These are phyloP conservation scores for Pseudomugil tenellus DNA, from an alignment of 2,797 vertebrate genomes.

Conservation along the genomic window DNA sequence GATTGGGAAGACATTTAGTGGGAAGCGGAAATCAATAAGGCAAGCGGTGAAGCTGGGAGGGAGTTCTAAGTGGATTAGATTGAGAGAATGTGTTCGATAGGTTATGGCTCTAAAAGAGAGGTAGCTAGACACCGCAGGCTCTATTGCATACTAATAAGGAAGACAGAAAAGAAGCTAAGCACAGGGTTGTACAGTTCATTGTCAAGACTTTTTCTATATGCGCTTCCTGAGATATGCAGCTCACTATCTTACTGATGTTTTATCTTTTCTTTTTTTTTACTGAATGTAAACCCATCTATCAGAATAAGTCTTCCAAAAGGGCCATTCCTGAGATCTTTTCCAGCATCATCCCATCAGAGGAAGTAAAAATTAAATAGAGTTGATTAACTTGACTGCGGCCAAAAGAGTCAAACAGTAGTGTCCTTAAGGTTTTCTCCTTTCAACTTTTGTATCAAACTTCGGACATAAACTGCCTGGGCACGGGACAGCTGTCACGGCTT, in stretches of 20 bases:
- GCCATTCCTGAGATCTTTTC: not conserved
- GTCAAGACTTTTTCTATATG: constrained; percentile 64
- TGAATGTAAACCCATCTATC: constrained; percentile 23
- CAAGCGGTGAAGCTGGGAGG: constrained; percentile 82
- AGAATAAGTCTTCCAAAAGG: constrained; percentile 38
- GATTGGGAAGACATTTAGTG: constrained; percentile 79
- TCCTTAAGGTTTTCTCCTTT: constrained; percentile 53
- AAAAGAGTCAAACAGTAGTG: constrained; percentile 33
- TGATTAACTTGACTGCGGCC: constrained; percentile 27
- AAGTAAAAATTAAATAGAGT: constrained; percentile 3
- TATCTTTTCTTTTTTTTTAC: not conserved
- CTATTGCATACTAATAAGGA: constrained; percentile 84
- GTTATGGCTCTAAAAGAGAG: constrained; percentile 84
- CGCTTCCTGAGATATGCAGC: constrained; percentile 56
- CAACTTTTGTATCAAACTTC: constrained; percentile 69
- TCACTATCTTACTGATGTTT: constrained; percentile 17
- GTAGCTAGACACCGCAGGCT: constrained; percentile 82
- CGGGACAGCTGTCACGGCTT: constrained; percentile 75
- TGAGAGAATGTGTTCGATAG: constrained; percentile 87
- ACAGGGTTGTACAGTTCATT: constrained; percentile 72
- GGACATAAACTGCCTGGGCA: constrained; percentile 71
- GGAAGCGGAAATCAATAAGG: constrained; percentile 85
- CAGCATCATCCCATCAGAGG: constrained; percentile 1
- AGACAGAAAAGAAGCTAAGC: constrained; percentile 69
- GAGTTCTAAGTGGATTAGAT: constrained; percentile 87